Base-by-base conservation (phyloP, 2,888 invertebrate species). In the Abscondita cerata region DNA sequence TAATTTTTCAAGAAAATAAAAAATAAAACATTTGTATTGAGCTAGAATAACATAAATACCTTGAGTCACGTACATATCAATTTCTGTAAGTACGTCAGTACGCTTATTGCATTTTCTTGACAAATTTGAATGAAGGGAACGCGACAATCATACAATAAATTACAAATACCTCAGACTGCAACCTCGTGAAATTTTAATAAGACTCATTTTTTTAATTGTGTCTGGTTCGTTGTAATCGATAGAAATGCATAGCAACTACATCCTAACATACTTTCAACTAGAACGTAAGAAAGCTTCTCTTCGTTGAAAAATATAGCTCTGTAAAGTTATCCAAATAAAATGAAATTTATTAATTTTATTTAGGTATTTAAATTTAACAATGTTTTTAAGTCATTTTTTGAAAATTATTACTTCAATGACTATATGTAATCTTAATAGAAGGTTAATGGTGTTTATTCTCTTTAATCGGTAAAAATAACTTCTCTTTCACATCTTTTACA, bases 161-260 rank as follows among this genome's bases (percentile, higher is more conserved):
- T 12, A 40, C 15, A 36, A 36, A 9, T n/a, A n/a, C n/a, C n/a
- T 5, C 31, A 31, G 31, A 31, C 5, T 31, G 31, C 9, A 31
- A 41, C 3, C 18, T 41, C 13, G 3, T 12, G 2, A 13, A 41
- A 44, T 16, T 5, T 5, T 15, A 3, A 18, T 11, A 6, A 4
- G 44, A 41, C 41, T 44, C 18, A 18, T 15, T 15, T 18, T 44
- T 19, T 18, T 19, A 18, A 44, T 16, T 44, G n/a, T 44, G 44
- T 44, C 44, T 44, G 44, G 44, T 44, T 44, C 44, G 40, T 15
- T 5, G 15, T 44, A 18, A 44, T 44, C 44, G 18, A 44, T 44
- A 44, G 16, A 44, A 16, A 44, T 19, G 44, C 44, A 44, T 44
- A 44, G 44, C 44, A 44, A 44, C 44, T 2, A n/a, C 44, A 44